phyloP scores from a whole-genome alignment of 2,113 vertebrate genomes.

The Willisornis vidua region DNA sequence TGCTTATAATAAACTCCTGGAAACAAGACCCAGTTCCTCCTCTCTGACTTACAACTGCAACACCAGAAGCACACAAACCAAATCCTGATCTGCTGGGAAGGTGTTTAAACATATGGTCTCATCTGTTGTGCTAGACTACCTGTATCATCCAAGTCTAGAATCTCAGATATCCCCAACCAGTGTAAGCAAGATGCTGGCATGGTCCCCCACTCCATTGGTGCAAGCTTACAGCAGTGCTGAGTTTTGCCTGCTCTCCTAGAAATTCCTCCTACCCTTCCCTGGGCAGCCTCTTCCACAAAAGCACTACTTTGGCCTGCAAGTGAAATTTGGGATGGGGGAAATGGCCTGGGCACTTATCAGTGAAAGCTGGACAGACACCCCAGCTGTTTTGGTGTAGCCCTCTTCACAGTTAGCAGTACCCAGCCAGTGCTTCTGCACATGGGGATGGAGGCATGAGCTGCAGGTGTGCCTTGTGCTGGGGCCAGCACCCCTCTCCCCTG shows the following conservation, averaged over 20 bases:
- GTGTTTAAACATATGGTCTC: neutral
- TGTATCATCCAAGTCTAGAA: neutral
- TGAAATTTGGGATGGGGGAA: neutral
- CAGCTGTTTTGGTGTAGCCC: no score
- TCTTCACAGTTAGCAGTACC: neutral
- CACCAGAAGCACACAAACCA: neutral
- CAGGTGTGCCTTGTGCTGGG: neutral
- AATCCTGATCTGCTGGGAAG: neutral
- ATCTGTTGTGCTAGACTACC: no score
- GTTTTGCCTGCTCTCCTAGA: neutral
- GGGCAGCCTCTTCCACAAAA: neutral
- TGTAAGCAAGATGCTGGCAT: neutral
- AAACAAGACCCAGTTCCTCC: neutral
- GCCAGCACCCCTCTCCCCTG: neutral
- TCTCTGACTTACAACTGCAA: neutral
- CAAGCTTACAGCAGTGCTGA: neutral
- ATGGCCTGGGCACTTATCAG: no score
- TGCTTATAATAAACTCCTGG: neutral
- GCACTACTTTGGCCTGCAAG: neutral
- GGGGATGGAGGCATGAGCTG: fast-evolving
- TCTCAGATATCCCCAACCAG: neutral
- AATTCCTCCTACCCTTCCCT: neutral
- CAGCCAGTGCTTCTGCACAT: neutral
- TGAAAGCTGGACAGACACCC: neutral
- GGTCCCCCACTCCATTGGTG: neutral